Base-by-base conservation (phyloP, 2,888 invertebrate genomes). In the Caenorhabditis sp. region DNA sequence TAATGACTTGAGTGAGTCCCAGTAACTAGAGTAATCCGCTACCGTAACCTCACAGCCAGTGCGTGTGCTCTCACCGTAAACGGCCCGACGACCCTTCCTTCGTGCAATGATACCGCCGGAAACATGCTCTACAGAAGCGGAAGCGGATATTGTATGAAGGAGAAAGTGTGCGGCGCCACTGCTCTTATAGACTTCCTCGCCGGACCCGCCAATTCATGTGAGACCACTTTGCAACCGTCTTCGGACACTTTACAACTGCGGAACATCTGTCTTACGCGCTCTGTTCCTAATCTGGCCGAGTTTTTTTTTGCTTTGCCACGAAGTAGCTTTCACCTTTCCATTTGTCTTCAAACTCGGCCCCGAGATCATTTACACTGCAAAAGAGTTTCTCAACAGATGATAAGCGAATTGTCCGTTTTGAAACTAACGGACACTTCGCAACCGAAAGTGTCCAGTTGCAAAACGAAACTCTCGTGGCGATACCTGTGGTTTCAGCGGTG, bases 91-190 rank as follows among this genome's bases (percentile, higher is more conserved):
- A 43, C 32, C 4, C 24, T 65, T 7, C 58, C 72, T 8, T n/a
- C 13, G 0, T 72, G 72, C 39, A 56, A 30, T 3, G 46, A 72
- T 2, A 35, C 22, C n/a, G 26, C n/a, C 15, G 50, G 22, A 9
- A 63, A 65, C 24, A 24, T 73, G 26, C 9, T 58, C 0, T 65
- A 52, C 20, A 56, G 72, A 11, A 56, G 50, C 52, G 72, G 72
- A 39, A 73, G 72, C 53, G 72, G 72, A 9, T 73, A 73, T 45
- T 73, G 72, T 50, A 52, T 73, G 72, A 73, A 63, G 39, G 32
- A 35, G 39, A 46, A 56, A 26, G 66, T 66, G 20, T 66, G 66
- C 30, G 66, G 66, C n/a, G 66, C 56, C 1, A 17, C 13, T 7
- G 41, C 17, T 2, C 17, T 46, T 2, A 66, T 66, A n/a, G 46